Conservation (phyloP, 2,113 vertebrate species). For the Bubalus kerabau region DNA sequence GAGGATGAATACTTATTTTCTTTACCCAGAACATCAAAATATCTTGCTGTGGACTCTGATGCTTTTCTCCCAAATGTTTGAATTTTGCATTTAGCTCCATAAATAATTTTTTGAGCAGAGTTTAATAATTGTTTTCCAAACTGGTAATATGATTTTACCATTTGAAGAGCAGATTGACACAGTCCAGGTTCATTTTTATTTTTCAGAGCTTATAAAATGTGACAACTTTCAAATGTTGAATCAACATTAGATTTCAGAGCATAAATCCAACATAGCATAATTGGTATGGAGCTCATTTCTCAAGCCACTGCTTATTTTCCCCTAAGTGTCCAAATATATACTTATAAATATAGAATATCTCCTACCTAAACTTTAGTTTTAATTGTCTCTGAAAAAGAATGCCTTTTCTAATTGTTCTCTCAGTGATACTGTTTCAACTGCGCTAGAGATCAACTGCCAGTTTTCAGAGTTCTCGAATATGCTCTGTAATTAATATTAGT, state of each 20-base stretch:
- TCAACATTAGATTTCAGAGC: background rate
- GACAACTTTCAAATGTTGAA: slow-evolving; percentile 4
- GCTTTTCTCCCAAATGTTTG: background rate
- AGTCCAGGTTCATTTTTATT: background rate
- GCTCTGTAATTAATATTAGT: background rate
- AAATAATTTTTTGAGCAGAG: background rate
- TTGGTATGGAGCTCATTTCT: background rate
- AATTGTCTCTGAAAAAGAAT: background rate
- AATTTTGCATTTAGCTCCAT: slow-evolving; percentile 16
- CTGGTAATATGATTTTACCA: slow-evolving; percentile 5
- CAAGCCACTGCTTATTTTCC: background rate
- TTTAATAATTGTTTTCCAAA: slow-evolving; percentile 19
- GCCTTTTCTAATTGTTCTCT: background rate
- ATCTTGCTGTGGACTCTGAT: background rate
- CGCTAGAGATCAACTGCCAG: background rate
- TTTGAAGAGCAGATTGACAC: background rate
- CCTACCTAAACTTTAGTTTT: background rate
- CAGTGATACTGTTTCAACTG: background rate
- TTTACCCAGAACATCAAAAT: background rate
- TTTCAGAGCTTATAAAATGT: slow-evolving; percentile 1
- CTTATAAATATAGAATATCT: background rate
- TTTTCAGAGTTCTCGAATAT: background rate
- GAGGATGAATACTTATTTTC: background rate
- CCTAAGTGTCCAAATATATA: background rate
- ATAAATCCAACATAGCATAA: background rate